These are phyloP conservation scores for Brachionus calyciflorus DNA, from an alignment of 1,140 invertebrate genomes.

Conservation along the genomic window DNA sequence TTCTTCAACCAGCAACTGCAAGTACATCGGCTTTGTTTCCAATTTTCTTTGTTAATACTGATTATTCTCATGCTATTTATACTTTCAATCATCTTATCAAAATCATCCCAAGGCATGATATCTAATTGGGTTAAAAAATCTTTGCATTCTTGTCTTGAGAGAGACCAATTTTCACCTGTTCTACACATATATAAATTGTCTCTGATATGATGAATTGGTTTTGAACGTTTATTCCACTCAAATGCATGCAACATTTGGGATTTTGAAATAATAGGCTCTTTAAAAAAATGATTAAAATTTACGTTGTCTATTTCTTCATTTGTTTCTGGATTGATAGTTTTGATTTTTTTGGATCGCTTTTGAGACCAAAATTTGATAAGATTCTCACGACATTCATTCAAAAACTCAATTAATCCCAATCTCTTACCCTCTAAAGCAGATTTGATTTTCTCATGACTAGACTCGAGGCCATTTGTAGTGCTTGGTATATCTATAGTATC, in stretches of 20 bases:
- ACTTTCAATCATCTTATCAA: not conserved
- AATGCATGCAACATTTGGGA: slow-evolving; percentile 25
- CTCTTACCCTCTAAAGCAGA: no score
- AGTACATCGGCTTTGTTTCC: slow-evolving; percentile 26
- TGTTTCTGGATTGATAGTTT: slow-evolving; percentile 4
- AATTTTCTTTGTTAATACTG: slow-evolving; percentile 4
- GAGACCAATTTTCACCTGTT: not conserved
- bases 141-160: slow-evolving; percentile 13
- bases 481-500: no score
- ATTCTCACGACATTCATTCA: no score
- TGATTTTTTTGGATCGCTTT: slow-evolving; percentile 6
- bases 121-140: slow-evolving; percentile 5
- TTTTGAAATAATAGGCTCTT: slow-evolving; percentile 26
- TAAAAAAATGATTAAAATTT: slow-evolving; percentile 8
- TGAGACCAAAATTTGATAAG: slow-evolving; percentile 23
- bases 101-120: not conserved
- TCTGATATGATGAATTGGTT: slow-evolving; percentile 24
- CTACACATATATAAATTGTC: slow-evolving; percentile 17
- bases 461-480: no score
- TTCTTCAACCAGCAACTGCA: not conserved
- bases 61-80: slow-evolving; percentile 2
- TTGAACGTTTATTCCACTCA: slow-evolving; percentile 15
- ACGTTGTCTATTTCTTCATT: slow-evolving; percentile 24
- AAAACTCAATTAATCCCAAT: no score
- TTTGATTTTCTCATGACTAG: no score